These are phyloP conservation scores for Drosophila macrospina DNA, from an alignment of 2,888 invertebrate species.

Conservation along the genomic window DNA sequence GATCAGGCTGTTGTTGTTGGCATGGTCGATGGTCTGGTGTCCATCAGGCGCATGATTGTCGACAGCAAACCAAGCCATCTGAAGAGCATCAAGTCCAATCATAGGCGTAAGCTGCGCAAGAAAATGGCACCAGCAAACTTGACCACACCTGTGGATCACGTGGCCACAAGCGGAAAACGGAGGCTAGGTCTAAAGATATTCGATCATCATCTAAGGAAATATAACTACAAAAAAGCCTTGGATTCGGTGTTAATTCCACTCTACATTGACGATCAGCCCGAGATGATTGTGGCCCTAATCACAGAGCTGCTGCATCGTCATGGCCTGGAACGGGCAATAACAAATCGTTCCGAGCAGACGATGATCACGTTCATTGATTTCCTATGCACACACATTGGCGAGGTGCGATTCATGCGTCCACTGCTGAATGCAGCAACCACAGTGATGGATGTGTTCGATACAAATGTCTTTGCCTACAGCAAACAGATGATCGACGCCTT, in stretches of 20 bases:
- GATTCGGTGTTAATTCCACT: conserved; percentile 88
- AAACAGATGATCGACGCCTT: conserved; percentile 88
- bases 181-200: conserved; percentile 84
- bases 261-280: conserved; percentile 89
- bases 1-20: conserved; percentile 96
- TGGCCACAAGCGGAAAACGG: conserved; percentile 85
- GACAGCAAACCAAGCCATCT: conserved; percentile 82
- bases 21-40: conserved; percentile 96
- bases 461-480: conserved; percentile 88
- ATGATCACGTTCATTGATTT: conserved; percentile 90
- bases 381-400: conserved; percentile 90
- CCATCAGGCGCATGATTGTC: conserved; percentile 92
- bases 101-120: background rate
- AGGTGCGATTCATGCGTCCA: conserved; percentile 90
- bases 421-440: conserved; percentile 91
- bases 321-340: conserved; percentile 91
- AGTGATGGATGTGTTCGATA: conserved; percentile 91
- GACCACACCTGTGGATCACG: conserved; percentile 86
- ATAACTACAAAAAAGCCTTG: conserved; percentile 93
- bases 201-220: conserved; percentile 91
- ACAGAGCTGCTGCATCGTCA: conserved; percentile 94
- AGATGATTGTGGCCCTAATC: conserved; percentile 91
- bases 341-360: conserved; percentile 89
- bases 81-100: conserved; percentile 67
- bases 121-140: background rate